These are phyloP conservation scores for Anolis sagrei DNA, from an alignment of 2,113 vertebrate species.

Conservation along the genomic window DNA sequence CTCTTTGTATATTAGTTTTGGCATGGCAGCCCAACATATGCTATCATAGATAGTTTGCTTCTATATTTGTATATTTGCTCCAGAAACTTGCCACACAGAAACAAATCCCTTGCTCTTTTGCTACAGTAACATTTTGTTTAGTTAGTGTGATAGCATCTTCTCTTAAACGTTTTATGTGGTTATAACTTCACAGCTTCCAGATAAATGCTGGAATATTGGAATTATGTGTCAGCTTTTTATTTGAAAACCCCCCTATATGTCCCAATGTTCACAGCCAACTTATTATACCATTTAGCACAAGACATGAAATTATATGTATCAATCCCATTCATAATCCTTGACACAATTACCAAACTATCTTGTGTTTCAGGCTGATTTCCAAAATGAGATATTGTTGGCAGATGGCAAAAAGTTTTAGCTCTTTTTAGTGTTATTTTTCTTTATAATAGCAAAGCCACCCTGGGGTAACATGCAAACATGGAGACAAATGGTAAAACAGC, in stretches of 20 bases:
- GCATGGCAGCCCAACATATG: slow-evolving; percentile 41
- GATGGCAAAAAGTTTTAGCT: fast-evolving
- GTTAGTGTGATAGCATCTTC: slow-evolving; percentile 21
- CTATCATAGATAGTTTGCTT: slow-evolving; percentile 48
- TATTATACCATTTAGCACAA: neutral
- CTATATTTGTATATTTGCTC: slow-evolving; percentile 50
- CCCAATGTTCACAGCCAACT: neutral
- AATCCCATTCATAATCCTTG: neutral
- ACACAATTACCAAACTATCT: neutral
- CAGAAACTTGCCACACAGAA: slow-evolving; percentile 57
- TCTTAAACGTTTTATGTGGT: slow-evolving; percentile 9
- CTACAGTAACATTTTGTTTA: slow-evolving; percentile 35
- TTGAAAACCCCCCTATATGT: neutral
- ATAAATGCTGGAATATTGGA: slow-evolving; percentile 28
- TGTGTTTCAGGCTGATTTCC: neutral
- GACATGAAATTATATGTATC: neutral
- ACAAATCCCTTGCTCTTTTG: slow-evolving; percentile 30
- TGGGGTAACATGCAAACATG: neutral
- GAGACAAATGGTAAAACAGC: neutral
- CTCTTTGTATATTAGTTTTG: slow-evolving; percentile 38
- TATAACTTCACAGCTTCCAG: slow-evolving; percentile 44
- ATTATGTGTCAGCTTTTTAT: neutral
- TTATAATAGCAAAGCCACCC: neutral
- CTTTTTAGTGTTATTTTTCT: neutral
- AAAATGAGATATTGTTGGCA: neutral